phyloP scores from a whole-genome alignment of 2,113 vertebrate genomes.

The Hyperoodon ampullatus region DNA sequence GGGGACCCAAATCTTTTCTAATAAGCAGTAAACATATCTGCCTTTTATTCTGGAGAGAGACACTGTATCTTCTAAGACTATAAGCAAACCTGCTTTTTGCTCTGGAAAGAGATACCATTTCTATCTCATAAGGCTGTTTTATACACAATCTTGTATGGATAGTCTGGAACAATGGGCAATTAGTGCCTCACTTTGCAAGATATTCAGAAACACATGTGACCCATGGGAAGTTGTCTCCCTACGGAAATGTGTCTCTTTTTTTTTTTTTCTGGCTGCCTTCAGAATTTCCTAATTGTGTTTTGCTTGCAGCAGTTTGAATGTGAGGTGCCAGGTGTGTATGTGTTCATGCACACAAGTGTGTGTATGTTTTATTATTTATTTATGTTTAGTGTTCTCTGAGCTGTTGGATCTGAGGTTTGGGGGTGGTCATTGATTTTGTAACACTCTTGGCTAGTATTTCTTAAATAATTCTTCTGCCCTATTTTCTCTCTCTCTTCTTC shows the following conservation, averaged over 20 bases:
- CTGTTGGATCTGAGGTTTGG: background rate
- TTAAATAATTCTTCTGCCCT: background rate
- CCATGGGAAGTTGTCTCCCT: background rate
- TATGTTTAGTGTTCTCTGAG: background rate
- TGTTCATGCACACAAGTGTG: background rate
- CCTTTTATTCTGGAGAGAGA: slow-evolving; percentile 3
- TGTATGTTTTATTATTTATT: background rate
- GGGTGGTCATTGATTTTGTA: background rate
- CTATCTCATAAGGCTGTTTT: background rate
- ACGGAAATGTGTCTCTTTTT: background rate
- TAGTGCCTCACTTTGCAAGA: background rate
- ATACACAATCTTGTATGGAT: background rate
- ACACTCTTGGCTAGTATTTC: background rate
- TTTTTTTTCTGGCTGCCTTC: background rate
- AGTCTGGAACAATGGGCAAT: background rate
- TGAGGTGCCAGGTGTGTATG: background rate
- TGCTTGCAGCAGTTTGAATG: background rate
- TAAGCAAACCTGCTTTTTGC: background rate
- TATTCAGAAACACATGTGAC: background rate
- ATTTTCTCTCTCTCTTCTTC: background rate
- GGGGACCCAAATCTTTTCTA: background rate
- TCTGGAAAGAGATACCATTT: background rate
- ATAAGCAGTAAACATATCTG: background rate
- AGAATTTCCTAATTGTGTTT: background rate
- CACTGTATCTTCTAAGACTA: background rate